Evolutionary conservation across 2,888 invertebrate genomes (phyloP).

Genomic region (Atrina japonica): DNA sequence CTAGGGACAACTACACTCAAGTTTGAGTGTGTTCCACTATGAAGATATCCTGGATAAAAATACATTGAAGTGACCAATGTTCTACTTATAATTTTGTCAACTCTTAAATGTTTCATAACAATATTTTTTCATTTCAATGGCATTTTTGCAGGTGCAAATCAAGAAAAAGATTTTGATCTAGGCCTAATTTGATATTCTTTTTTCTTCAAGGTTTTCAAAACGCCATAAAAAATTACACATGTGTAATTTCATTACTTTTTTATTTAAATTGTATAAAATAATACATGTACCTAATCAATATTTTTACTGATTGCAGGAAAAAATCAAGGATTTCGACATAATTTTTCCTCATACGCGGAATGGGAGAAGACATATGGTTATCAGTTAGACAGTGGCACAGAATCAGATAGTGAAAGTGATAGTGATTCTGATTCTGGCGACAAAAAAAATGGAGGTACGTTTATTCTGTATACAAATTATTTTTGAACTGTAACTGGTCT

Average conservation of each 20-base stretch:
- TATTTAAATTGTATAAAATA: not conserved
- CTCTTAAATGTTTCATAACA: not conserved
- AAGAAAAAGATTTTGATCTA: no score
- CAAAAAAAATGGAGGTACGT: slow-evolving; percentile 60
- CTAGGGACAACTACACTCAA: no score
- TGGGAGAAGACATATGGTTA: slow-evolving; percentile 76
- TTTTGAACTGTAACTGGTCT: no score
- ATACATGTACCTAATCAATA: not conserved
- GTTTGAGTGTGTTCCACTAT: no score
- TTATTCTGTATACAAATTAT: no score
- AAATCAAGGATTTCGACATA: slow-evolving; percentile 72
- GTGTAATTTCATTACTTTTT: no score
- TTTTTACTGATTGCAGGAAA: slow-evolving; percentile 62
- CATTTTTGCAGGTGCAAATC: no score
- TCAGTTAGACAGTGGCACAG: slow-evolving; percentile 54
- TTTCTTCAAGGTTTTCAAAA: no score
- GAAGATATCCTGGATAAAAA: no score
- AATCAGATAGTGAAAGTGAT: slow-evolving; percentile 57
- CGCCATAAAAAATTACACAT: no score
- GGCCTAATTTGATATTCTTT: no score
- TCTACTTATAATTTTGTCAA: not conserved
- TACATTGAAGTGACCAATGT: not conserved
- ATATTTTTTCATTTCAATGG: no score
- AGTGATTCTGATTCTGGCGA: slow-evolving; percentile 62
- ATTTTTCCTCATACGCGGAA: slow-evolving; percentile 72